These are phyloP conservation scores for Eugnorisma glareosa DNA, from an alignment of 2,888 invertebrate species.

Conservation along the genomic window DNA sequence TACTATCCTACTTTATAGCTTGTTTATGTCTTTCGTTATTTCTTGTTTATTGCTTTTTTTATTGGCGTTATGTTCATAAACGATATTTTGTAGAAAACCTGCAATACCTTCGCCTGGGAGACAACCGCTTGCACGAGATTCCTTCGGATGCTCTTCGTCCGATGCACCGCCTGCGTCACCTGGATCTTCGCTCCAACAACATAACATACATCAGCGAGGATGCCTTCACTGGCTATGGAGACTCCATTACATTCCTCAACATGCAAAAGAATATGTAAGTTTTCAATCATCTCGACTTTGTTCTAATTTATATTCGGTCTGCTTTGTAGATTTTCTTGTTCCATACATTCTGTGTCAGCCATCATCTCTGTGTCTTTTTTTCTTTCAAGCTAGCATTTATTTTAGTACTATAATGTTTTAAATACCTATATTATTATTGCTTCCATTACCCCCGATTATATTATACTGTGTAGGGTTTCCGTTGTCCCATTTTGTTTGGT, in stretches of 20 bases:
- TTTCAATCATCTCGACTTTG: background rate
- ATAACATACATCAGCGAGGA: conserved; percentile 95
- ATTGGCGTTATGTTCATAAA: background rate
- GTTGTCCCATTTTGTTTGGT: background rate
- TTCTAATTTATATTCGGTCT: background rate
- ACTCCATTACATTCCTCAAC: conserved; percentile 97
- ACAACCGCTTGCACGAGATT: conserved; percentile 96
- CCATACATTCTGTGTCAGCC: background rate
- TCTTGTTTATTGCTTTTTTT: conserved; percentile 38
- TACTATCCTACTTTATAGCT: conserved; percentile 31
- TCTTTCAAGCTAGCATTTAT: background rate
- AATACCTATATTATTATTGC: background rate
- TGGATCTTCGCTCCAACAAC: conserved; percentile 97
- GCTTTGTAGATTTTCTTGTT: background rate
- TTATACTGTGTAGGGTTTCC: background rate
- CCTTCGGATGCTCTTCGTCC: conserved; percentile 96
- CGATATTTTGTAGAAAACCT: conserved; percentile 93
- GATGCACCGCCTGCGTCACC: conserved; percentile 95
- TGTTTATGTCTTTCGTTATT: conserved; percentile 35
- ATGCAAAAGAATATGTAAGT: conserved; percentile 97
- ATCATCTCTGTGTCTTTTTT: no score
- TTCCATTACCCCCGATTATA: background rate
- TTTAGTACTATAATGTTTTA: background rate
- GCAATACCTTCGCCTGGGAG: conserved; percentile 96
- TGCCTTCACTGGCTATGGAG: conserved; percentile 96